A percentile compares a stretch with the other conserved stretches of the same genome.
Conservation (phyloP, 2,113 vertebrate species). For the Cheirogaleus medius region DNA sequence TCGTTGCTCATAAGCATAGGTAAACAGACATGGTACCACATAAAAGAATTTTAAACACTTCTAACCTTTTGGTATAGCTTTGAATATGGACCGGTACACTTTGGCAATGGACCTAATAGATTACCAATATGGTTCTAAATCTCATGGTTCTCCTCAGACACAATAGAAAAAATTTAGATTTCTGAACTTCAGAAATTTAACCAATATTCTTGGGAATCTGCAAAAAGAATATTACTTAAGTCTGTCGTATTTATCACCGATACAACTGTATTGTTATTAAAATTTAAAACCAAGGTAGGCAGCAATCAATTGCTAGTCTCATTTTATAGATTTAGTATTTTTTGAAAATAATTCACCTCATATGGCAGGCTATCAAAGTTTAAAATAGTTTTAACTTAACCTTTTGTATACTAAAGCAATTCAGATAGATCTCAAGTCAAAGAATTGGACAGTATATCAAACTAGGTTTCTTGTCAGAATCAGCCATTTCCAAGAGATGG, state of each 20-base stretch:
- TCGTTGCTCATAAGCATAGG: slow-evolving; percentile 67
- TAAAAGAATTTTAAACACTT: slow-evolving; percentile 43
- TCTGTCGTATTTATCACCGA: background rate
- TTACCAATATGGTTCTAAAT: slow-evolving; percentile 24
- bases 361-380: background rate
- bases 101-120: slow-evolving; percentile 11
- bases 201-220: slow-evolving; percentile 1
- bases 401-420: background rate
- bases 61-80: slow-evolving; percentile 51
- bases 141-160: slow-evolving; percentile 40
- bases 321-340: background rate
- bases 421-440: background rate
- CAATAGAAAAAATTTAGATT: background rate
- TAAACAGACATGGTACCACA: slow-evolving; percentile 75
- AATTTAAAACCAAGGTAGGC: background rate
- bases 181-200: slow-evolving; percentile 16
- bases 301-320: background rate
- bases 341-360: background rate
- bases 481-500: background rate
- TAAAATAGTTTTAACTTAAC: slow-evolving; percentile 10
- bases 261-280: slow-evolving; percentile 5
- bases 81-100: slow-evolving; percentile 51
- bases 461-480: background rate
- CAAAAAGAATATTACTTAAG: slow-evolving; percentile 3
- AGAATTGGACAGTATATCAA: background rate